These are phyloP conservation scores for Phaedon cochleariae DNA, from an alignment of 2,888 invertebrate genomes.

Conservation along the genomic window DNA sequence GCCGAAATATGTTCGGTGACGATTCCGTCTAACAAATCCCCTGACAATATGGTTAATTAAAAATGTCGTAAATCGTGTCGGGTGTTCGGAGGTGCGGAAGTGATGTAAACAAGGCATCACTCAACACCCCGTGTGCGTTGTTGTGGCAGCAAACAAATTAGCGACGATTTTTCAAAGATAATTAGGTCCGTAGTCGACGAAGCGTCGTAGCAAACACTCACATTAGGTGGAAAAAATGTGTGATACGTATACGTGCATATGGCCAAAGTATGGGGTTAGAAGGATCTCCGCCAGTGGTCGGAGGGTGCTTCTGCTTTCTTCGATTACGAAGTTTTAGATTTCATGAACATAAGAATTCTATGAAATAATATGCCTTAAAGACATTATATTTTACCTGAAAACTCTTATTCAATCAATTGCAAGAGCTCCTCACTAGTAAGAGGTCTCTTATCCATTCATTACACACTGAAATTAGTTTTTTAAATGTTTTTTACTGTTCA, in stretches of 20 bases:
- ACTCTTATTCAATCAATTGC: no score
- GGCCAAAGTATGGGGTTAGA: neutral
- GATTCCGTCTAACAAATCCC: slow-evolving; percentile 21
- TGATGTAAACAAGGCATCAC: slow-evolving; percentile 46
- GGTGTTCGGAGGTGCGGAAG: slow-evolving; percentile 39
- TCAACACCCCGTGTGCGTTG: slow-evolving; percentile 44
- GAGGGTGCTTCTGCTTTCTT: no score
- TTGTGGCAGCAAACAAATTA: slow-evolving; percentile 52
- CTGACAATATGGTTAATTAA: slow-evolving; percentile 40
- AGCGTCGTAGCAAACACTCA: slow-evolving; percentile 41
- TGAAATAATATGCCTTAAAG: no score
- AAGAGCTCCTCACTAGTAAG: no score
- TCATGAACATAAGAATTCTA: no score
- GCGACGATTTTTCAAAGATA: slow-evolving; percentile 56
- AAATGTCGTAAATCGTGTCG: slow-evolving; percentile 35
- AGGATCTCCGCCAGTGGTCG: neutral
- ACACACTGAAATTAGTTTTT: no score
- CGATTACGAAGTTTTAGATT: no score
- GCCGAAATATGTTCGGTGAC: slow-evolving; percentile 21
- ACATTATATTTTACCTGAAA: no score
- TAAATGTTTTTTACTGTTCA: no score
- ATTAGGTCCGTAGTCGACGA: slow-evolving; percentile 54
- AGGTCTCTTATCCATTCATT: no score
- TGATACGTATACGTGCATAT: neutral
- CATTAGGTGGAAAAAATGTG: neutral